phyloP scores from a whole-genome alignment of 2,888 invertebrate genomes.

The Aleiodes alternator region DNA sequence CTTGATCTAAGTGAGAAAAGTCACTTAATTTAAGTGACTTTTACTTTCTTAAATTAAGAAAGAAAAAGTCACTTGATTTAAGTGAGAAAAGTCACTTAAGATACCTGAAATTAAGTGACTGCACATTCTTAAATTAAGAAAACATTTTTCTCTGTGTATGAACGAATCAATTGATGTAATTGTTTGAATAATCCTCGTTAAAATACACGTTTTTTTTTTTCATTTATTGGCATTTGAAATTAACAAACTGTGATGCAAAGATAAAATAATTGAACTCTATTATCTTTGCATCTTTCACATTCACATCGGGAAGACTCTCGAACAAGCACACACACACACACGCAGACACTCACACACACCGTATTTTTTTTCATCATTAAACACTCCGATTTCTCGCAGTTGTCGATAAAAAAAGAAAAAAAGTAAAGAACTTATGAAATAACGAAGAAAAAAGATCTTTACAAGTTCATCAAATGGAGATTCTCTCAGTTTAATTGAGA shows the following conservation, averaged over 20 bases:
- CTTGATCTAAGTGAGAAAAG: too few species aligned
- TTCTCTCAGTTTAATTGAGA: conserved; percentile 3
- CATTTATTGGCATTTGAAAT: not conserved
- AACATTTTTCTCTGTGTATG: too few species aligned
- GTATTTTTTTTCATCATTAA: conserved; percentile 27
- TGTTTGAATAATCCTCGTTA: conserved; percentile 8
- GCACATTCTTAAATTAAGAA: too few species aligned
- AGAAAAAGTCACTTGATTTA: too few species aligned
- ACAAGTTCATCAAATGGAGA: conserved; percentile 11
- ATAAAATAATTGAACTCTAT: conserved; percentile 24
- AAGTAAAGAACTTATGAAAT: not conserved
- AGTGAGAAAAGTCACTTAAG: too few species aligned
- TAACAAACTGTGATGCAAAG: conserved; percentile 13
- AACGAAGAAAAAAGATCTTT: conserved; percentile 15
- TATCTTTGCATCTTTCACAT: conserved; percentile 36
- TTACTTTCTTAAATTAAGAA: too few species aligned
- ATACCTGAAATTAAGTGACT: too few species aligned
- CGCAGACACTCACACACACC: not conserved
- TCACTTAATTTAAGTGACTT: too few species aligned
- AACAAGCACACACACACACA: not conserved
- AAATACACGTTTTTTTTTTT: conserved; percentile 1
- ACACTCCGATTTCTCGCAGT: conserved; percentile 5
- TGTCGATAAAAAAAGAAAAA: conserved; percentile 15
- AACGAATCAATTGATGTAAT: not conserved
- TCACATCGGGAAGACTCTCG: conserved; percentile 31